Conservation (phyloP, 2,888 invertebrate species). For the Leptopilina myrica region DNA sequence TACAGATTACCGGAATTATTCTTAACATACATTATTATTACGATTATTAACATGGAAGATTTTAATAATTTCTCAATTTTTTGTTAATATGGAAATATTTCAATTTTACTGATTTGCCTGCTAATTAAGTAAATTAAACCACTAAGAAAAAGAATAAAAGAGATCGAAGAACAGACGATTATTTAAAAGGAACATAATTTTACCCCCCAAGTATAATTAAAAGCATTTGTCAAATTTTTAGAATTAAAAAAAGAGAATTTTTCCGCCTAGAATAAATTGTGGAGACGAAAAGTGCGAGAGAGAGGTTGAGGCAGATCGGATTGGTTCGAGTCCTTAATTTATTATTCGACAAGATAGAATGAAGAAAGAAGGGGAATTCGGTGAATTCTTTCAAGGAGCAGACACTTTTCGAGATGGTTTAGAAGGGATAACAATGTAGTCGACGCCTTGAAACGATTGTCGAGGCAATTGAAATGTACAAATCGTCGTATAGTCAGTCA, state of each 20-base stretch:
- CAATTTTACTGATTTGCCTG: too few species aligned
- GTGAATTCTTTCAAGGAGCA: conserved; percentile 44
- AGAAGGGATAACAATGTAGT: conserved; percentile 50
- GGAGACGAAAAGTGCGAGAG: background rate
- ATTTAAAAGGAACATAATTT: too few species aligned
- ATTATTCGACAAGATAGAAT: conserved; percentile 44
- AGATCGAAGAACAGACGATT: too few species aligned
- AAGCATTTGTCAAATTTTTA: too few species aligned
- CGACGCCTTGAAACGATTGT: conserved; percentile 52
- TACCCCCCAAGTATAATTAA: too few species aligned
- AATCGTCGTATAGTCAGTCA: conserved; percentile 54
- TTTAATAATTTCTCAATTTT: too few species aligned
- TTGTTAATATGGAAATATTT: too few species aligned
- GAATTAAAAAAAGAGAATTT: background rate
- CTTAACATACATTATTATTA: too few species aligned
- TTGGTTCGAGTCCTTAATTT: conserved; percentile 48
- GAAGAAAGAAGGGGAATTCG: background rate
- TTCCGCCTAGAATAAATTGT: conserved; percentile 3
- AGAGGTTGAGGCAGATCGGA: conserved; percentile 23
- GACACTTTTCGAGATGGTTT: conserved; percentile 42
- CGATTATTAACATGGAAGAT: too few species aligned
- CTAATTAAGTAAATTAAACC: too few species aligned
- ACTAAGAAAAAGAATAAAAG: too few species aligned
- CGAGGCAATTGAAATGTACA: conserved; percentile 70
- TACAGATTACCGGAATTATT: too few species aligned